Evolutionary conservation across 2,113 vertebrate genomes (phyloP).

Genomic region (Aegypius monachus): DNA sequence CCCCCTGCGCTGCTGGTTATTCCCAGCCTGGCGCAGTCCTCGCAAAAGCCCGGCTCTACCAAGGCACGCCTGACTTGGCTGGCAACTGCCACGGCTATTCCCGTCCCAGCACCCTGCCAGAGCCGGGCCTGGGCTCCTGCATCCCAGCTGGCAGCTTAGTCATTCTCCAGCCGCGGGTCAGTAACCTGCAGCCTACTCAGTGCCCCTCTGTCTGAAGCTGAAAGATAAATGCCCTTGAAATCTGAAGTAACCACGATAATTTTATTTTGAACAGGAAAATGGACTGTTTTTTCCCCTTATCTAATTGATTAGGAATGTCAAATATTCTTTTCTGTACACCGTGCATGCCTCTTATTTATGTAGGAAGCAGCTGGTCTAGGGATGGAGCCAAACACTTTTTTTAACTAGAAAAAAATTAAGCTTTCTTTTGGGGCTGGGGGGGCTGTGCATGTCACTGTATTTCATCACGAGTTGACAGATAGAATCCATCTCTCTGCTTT

Average conservation of each 20-base stretch:
- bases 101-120: background rate
- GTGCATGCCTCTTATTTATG: conserved; percentile 43
- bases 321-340: conserved; percentile 56
- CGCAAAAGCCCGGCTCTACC: background rate
- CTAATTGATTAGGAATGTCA: conserved; percentile 66
- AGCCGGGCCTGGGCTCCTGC: background rate
- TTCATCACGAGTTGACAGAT: conserved; percentile 27
- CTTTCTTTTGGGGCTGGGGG: conserved; percentile 2
- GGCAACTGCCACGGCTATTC: background rate
- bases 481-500: conserved; percentile 8
- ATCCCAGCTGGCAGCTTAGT: background rate
- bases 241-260: conserved; percentile 40
- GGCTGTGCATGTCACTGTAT: background rate
- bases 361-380: conserved; percentile 64
- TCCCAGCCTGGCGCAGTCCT: background rate
- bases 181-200: conserved; percentile 1
- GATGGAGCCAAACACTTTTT: conserved; percentile 39
- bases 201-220: conserved; percentile 41
- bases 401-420: background rate
- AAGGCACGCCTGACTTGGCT: background rate
- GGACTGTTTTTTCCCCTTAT: conserved; percentile 49
- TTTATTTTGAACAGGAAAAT: conserved; percentile 53
- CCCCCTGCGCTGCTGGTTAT: background rate
- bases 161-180: background rate
- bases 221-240: conserved; percentile 55